Percentiles rank a stretch among this genome's conserved stretches.
Conservation (phyloP, 2,888 invertebrate species). For the Ernsta delagoae region DNA sequence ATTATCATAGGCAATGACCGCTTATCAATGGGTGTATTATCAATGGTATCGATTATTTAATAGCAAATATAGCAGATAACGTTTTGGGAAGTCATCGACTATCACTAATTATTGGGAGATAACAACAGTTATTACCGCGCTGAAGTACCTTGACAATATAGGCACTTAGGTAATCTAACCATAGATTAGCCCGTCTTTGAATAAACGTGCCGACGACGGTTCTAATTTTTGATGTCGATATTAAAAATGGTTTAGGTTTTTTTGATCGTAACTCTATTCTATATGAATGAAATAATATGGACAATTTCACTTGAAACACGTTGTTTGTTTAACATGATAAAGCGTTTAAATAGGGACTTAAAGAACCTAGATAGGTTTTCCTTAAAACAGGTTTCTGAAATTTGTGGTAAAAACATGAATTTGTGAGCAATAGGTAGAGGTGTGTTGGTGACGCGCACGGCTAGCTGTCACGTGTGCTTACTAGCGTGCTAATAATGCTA, state of each 20-base stretch:
- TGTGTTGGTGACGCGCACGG: no score
- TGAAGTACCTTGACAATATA: constrained; percentile 69
- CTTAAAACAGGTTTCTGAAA: no score
- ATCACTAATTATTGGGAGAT: constrained; percentile 81
- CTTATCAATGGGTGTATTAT: constrained; percentile 58
- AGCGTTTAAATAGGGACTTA: no score
- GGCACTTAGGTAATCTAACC: constrained; percentile 41
- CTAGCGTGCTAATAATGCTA: no score
- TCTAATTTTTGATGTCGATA: constrained; percentile 1
- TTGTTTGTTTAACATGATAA: no score
- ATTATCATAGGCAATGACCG: constrained; percentile 71
- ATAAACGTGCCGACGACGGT: constrained; percentile 23
- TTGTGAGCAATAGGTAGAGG: no score
- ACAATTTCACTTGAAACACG: no score
- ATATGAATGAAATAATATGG: no score
- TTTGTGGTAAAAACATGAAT: no score
- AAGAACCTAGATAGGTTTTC: no score
- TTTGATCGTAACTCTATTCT: no score
- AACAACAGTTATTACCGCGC: constrained; percentile 71
- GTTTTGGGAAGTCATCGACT: constrained; percentile 74
- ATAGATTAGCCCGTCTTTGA: constrained; percentile 33
- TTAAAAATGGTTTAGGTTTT: neutral
- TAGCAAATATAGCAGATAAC: constrained; percentile 80
- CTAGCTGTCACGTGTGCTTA: no score
- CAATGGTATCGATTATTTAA: constrained; percentile 80